Evolutionary conservation across 2,113 vertebrate genomes (phyloP).

Genomic region (Oryctolagus cuniculus): DNA sequence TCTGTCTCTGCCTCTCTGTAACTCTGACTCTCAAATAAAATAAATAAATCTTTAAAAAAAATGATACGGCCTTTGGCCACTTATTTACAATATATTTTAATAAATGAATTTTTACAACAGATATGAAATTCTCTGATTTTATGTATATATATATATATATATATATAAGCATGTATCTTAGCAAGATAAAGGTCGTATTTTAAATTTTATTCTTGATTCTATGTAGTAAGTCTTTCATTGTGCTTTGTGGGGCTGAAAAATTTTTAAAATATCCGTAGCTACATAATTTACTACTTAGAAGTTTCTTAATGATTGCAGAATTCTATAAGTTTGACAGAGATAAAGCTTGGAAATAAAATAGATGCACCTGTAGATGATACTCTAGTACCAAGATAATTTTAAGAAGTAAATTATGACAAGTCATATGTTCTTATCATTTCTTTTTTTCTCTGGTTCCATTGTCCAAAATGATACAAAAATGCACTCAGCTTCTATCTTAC

Average conservation of each 20-base stretch:
- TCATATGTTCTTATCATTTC: not conserved
- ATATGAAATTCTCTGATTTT: not conserved
- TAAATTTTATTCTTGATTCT: not conserved
- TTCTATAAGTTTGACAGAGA: not conserved
- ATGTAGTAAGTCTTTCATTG: not conserved
- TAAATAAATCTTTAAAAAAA: too few species aligned
- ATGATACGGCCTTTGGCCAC: too few species aligned
- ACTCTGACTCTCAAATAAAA: too few species aligned
- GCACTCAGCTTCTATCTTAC: not conserved
- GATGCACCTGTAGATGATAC: not conserved
- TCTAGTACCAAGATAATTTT: not conserved
- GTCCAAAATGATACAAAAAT: slow-evolving; percentile 42
- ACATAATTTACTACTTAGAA: not conserved
- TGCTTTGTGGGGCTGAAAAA: not conserved
- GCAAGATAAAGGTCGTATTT: not conserved
- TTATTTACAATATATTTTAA: not conserved
- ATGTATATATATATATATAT: not conserved
- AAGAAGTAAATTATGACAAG: not conserved
- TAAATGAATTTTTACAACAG: not conserved
- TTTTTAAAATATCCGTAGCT: not conserved
- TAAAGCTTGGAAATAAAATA: not conserved
- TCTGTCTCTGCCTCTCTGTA: too few species aligned
- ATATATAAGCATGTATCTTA: not conserved
- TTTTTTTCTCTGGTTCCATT: slow-evolving; percentile 39
- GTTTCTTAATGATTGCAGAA: not conserved